A percentile compares a stretch with the other conserved stretches of the same genome.
Evolutionary conservation across 23 tunicate species (phyloP).

Genomic region (Aplidium turbinatum): DNA sequence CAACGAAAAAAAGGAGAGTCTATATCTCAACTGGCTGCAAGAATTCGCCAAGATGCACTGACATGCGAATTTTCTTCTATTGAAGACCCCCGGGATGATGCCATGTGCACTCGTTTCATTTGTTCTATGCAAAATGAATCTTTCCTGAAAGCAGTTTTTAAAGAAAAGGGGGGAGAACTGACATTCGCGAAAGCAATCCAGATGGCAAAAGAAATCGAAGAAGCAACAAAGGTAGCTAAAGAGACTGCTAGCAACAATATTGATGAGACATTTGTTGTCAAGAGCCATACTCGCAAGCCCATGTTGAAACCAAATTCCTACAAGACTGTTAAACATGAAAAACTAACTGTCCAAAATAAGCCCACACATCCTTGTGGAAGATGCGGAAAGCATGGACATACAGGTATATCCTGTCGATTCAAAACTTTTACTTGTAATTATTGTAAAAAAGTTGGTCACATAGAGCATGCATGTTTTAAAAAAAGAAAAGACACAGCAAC

Average conservation of each 20-base stretch:
- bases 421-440: constrained; percentile 1
- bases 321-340: too few relatives aligned
- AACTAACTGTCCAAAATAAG: too few relatives aligned
- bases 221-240: constrained; percentile 41
- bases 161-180: constrained; percentile 22
- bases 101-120: constrained; percentile 36
- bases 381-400: constrained; percentile 26
- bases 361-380: constrained; percentile 25
- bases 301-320: too few relatives aligned
- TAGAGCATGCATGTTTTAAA: constrained; percentile 20
- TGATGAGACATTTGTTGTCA: too few relatives aligned
- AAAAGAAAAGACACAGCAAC: background rate
- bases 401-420: constrained; percentile 1
- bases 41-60: constrained; percentile 48
- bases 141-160: constrained; percentile 34
- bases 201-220: constrained; percentile 27
- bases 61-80: constrained; percentile 40
- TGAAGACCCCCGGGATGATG: constrained; percentile 38
- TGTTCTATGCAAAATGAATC: constrained; percentile 37
- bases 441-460: constrained; percentile 23
- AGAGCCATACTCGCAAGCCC: too few relatives aligned
- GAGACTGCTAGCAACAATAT: constrained; percentile 3
- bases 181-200: constrained; percentile 28
- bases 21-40: constrained; percentile 31
- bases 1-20: constrained; percentile 32